Percentiles rank a stretch among this genome's conserved stretches.
Conservation (phyloP, 1,140 invertebrate genomes). For the Matsumurasca onukii region DNA sequence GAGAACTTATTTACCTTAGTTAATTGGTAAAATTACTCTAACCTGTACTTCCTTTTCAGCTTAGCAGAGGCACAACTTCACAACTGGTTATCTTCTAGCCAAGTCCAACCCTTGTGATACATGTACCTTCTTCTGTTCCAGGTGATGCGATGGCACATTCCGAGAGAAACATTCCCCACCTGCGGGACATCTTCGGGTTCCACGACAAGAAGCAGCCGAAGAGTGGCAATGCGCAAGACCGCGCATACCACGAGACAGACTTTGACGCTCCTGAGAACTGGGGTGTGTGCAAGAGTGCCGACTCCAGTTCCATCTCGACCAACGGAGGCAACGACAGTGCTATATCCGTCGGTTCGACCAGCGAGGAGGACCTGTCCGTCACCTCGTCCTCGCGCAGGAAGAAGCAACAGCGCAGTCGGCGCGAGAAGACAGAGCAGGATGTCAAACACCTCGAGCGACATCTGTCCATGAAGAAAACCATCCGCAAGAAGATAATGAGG, state of each 20-base stretch:
- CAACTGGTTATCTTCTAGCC: no score
- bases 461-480: constrained; percentile 85
- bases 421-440: constrained; percentile 64
- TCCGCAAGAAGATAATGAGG: constrained; percentile 81
- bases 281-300: constrained; percentile 41
- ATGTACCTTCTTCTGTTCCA: constrained; percentile 31
- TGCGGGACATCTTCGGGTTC: constrained; percentile 67
- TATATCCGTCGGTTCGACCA: constrained; percentile 52
- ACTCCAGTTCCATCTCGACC: constrained; percentile 28
- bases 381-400: constrained; percentile 60
- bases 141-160: constrained; percentile 48
- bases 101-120: no score
- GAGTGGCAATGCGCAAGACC: no score
- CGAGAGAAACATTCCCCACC: constrained; percentile 65
- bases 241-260: constrained; percentile 11
- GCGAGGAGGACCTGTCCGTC: constrained; percentile 52
- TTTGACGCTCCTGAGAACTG: constrained; percentile 34
- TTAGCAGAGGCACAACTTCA: no score
- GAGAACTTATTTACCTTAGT: no score
- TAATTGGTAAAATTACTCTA: no score
- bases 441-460: constrained; percentile 77
- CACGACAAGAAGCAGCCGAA: constrained; percentile 31
- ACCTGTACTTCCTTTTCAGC: no score
- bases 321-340: constrained; percentile 52
- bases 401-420: constrained; percentile 54